A percentile compares a stretch with the other conserved stretches of the same genome.
Conservation (phyloP, 1,140 invertebrate genomes). For the Eciton burchellii region DNA sequence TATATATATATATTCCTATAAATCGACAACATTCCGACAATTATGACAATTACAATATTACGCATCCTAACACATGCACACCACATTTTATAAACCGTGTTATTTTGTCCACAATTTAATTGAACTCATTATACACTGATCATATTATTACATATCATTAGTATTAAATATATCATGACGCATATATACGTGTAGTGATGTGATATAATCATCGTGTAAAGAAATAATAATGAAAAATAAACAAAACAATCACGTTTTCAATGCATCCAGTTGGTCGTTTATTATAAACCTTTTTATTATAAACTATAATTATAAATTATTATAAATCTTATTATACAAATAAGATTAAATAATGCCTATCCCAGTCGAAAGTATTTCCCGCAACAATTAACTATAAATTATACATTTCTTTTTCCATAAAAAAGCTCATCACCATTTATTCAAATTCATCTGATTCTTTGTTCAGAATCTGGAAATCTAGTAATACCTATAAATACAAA, state of each 20-base stretch:
- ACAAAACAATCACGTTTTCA: conserved; percentile 1
- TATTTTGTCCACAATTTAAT: conserved; percentile 6
- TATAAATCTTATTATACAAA: conserved; percentile 32
- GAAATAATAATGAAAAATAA: conserved; percentile 11
- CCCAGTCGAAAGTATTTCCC: neutral
- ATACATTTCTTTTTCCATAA: neutral
- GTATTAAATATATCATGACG: conserved; percentile 10
- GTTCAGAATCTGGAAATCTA: too few relatives aligned
- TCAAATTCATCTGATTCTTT: conserved; percentile 1
- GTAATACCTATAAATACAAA: too few relatives aligned
- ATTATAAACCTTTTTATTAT: neutral
- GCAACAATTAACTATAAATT: too few relatives aligned
- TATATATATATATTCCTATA: neutral
- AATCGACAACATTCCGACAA: too few relatives aligned
- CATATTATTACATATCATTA: neutral
- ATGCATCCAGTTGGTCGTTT: conserved; percentile 19
- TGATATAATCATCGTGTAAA: neutral
- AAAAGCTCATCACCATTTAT: conserved; percentile 7
- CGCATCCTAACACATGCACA: conserved; percentile 2
- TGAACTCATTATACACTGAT: neutral
- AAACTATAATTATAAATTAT: conserved; percentile 43
- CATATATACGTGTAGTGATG: conserved; percentile 14
- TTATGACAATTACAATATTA: conserved; percentile 41
- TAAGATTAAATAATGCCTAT: conserved; percentile 28
- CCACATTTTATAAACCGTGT: conserved; percentile 6